These are phyloP conservation scores for Megaleporinus macrocephalus DNA, from an alignment of 2,113 vertebrate species.

Conservation along the genomic window DNA sequence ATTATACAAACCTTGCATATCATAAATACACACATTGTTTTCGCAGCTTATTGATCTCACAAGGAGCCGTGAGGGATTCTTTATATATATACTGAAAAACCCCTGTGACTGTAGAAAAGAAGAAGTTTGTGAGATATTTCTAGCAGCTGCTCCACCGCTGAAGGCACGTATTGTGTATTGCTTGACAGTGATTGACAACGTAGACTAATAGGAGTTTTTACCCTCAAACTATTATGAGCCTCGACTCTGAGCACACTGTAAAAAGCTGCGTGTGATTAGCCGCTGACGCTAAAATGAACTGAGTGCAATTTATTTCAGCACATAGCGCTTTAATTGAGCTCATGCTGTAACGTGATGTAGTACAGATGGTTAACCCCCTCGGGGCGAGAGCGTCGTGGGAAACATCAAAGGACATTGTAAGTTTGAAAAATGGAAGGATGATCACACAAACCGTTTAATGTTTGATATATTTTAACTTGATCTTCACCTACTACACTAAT, in stretches of 20 bases:
- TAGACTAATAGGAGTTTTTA: constrained; percentile 66
- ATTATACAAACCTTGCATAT: constrained; percentile 7
- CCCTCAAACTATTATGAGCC: constrained; percentile 67
- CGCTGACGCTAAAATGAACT: neutral
- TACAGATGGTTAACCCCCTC: no score
- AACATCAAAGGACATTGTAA: no score
- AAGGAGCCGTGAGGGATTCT: constrained; percentile 16
- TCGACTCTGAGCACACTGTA: constrained; percentile 44
- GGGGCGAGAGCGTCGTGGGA: no score
- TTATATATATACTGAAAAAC: constrained; percentile 24
- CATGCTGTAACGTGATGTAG: no score
- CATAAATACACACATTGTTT: constrained; percentile 23
- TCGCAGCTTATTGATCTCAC: constrained; percentile 9
- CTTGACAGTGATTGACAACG: constrained; percentile 69
- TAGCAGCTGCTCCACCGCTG: neutral
- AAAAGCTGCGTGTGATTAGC: neutral
- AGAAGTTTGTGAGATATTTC: constrained; percentile 17
- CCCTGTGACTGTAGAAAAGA: constrained; percentile 7
- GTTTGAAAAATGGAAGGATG: no score
- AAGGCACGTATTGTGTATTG: constrained; percentile 29
- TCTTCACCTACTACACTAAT: no score
- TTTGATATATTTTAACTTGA: no score
- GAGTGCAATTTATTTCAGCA: neutral
- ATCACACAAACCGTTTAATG: no score
- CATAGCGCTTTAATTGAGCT: no score